Evolutionary conservation across 2,113 vertebrate genomes (phyloP).

Genomic region (Onychorhynchus coronatus): DNA sequence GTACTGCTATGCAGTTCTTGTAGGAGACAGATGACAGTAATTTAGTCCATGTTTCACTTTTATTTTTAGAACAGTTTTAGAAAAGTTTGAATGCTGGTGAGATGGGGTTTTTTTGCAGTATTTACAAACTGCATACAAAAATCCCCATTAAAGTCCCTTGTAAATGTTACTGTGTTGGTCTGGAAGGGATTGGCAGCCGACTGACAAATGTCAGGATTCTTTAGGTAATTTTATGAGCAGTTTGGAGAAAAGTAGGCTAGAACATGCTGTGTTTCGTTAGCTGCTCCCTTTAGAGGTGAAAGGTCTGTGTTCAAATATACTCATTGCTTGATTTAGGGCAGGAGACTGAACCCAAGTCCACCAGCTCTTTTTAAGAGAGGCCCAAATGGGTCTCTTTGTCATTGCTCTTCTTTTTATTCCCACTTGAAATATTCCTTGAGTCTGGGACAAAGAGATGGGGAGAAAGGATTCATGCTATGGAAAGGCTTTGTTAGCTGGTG

Average conservation of each 20-base stretch:
- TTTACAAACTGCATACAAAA: background rate
- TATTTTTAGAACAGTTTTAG: background rate
- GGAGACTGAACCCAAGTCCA: background rate
- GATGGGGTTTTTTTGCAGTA: background rate
- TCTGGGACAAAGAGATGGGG: background rate
- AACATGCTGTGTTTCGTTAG: background rate
- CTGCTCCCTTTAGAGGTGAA: background rate
- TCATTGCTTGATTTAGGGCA: background rate
- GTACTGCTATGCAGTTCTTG: background rate
- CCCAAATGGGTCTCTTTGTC: background rate
- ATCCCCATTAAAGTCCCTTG: background rate
- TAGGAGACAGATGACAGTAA: background rate
- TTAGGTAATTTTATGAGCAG: background rate
- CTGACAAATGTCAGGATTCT: background rate
- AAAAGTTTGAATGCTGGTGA: background rate
- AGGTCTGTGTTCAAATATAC: background rate
- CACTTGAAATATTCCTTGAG: background rate
- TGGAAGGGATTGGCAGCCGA: background rate
- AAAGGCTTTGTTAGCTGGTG: background rate
- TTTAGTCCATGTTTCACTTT: background rate
- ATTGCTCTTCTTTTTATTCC: background rate
- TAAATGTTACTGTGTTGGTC: background rate
- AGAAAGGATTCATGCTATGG: background rate
- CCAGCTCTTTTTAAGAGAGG: background rate
- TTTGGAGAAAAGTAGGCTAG: background rate